Evolutionary conservation across 2,113 vertebrate species (phyloP), one percentile per base, ranked within the genome.

Genomic region (Thalassarche chlororhynchos): DNA sequence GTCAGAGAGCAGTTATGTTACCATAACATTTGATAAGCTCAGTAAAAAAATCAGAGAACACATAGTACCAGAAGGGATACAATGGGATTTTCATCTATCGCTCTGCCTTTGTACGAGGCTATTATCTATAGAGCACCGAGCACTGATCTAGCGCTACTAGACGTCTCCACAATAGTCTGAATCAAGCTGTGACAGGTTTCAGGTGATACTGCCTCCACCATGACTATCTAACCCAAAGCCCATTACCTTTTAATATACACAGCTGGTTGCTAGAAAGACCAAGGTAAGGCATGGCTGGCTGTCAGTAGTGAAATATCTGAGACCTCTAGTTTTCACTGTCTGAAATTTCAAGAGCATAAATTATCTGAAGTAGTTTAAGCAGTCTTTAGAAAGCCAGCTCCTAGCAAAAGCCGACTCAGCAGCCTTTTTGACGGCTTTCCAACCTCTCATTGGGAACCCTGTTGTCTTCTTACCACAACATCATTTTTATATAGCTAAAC

Each of bases 401-500:
- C 28, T 14, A 49, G 75, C 64, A 51, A 46, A 68, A 75, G 55
- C 61, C 11, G 3, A 13, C 40, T 61, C 64, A 57, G 77, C 69
- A 52, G 38, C 44, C 1, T 2, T 54, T 62, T 40, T 23, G 44
- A 52, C 2, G 2, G 34, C 46, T 52, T 57, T 65, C 91, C 80
- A 92, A 24, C 21, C 31, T 72, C 64, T 42, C 5, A 0, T n/a
- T 9, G n/a, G 65, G 77, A 66, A 13, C 68, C 61, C 77, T 0
- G 1, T 14, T 61, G 70, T 40, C 58, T 86, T 64, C 79, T 70
- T 51, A 42, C 55, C 40, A 0, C 69, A 72, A 5, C 52, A 17
- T 12, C 14, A 3, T 21, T 70, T 77, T 19, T 49, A 3, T 1
- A 8, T 2, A 34, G 58, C n/a, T n/a, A 3, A 4, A 40, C 0